These are phyloP conservation scores for Rhamnusium bicolor DNA, from an alignment of 2,888 invertebrate species.

Conservation along the genomic window DNA sequence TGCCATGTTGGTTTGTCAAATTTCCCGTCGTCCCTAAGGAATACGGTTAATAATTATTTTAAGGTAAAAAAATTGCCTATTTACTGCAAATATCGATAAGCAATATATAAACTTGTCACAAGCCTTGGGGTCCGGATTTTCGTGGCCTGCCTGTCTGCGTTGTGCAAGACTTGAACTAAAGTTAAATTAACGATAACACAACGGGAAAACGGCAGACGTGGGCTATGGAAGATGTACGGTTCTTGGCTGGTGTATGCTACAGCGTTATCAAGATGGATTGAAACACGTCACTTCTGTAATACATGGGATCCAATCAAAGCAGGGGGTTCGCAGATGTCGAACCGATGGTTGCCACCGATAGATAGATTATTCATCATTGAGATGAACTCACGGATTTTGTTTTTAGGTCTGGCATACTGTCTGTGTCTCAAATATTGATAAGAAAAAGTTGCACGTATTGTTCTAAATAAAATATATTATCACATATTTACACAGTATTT, in stretches of 20 bases:
- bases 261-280: constrained; percentile 48
- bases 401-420: no score
- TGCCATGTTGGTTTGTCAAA: neutral
- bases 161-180: constrained; percentile 1
- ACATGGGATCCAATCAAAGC: constrained; percentile 47
- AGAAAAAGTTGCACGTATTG: no score
- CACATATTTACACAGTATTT: no score
- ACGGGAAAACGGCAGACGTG: constrained; percentile 23
- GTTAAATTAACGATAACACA: constrained; percentile 32
- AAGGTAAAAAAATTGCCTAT: neutral
- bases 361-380: constrained; percentile 44
- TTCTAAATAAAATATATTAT: no score
- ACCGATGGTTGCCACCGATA: constrained; percentile 24
- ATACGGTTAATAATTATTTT: neutral
- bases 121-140: neutral
- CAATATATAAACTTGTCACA: neutral
- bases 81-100: neutral
- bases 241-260: constrained; percentile 17
- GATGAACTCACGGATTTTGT: constrained; percentile 32
- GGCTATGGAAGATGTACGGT: constrained; percentile 28
- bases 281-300: constrained; percentile 43
- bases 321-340: constrained; percentile 47
- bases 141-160: neutral
- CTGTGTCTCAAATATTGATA: no score
- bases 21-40: neutral